Percentiles rank a stretch among this genome's conserved stretches.
These are phyloP conservation scores for Cryptotermes secundus DNA, from an alignment of 1,140 invertebrate genomes.

Conservation along the genomic window DNA sequence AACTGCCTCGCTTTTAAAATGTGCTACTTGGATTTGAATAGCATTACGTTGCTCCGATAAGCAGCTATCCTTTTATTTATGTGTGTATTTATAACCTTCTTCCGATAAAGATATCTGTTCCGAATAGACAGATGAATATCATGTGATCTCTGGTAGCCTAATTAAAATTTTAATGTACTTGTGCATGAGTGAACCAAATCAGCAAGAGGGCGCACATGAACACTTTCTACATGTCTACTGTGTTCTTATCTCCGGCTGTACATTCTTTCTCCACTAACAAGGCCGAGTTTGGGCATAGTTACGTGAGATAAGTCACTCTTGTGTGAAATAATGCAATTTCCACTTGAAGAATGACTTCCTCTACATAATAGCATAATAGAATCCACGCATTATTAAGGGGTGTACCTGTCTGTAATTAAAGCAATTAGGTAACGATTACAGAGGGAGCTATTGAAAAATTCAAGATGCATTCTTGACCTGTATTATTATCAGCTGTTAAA, in stretches of 20 bases:
- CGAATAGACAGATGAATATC: not conserved
- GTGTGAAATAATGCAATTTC: not conserved
- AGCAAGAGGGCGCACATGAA: not conserved
- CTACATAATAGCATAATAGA: not conserved
- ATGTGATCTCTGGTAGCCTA: not conserved
- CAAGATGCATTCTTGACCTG: not conserved
- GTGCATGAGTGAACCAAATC: not conserved
- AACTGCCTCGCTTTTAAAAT: not conserved
- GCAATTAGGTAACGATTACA: not conserved
- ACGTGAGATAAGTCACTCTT: not conserved
- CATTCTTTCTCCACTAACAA: too few species aligned
- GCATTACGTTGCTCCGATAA: not conserved
- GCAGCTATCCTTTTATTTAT: not conserved
- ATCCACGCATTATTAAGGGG: not conserved
- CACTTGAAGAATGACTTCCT: not conserved
- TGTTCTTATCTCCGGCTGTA: too few species aligned
- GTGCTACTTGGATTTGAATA: not conserved
- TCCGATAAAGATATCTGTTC: not conserved
- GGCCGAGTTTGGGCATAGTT: too few species aligned
- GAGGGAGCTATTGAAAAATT: not conserved
- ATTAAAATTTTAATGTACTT: not conserved
- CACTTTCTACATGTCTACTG: not conserved
- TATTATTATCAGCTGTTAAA: not conserved
- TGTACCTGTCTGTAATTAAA: not conserved
- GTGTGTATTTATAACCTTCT: slow-evolving; percentile 3